Percentiles rank a stretch among this genome's conserved stretches.
phyloP scores from a whole-genome alignment of 2,888 invertebrate species.

The Tipula lateralis region DNA sequence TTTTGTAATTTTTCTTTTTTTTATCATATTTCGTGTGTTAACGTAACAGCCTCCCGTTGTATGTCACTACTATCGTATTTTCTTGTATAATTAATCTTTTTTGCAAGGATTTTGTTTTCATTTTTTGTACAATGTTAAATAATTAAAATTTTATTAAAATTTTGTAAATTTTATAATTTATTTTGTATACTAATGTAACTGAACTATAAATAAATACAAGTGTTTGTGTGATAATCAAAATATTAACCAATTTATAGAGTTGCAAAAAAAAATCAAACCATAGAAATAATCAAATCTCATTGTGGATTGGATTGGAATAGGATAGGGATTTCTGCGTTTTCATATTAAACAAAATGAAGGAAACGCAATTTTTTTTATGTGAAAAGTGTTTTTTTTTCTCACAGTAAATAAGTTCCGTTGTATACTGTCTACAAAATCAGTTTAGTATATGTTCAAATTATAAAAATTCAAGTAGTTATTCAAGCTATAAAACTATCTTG shows the following conservation, averaged over 20 bases:
- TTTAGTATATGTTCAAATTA: too few relatives aligned
- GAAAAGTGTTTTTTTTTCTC: neutral
- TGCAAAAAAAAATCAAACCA: neutral
- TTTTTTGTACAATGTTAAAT: neutral
- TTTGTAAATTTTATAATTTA: neutral
- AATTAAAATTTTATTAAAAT: neutral
- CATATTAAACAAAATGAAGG: neutral
- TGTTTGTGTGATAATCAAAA: neutral
- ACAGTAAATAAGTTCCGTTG: neutral
- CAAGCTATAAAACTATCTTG: neutral
- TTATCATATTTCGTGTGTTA: neutral
- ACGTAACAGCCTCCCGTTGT: constrained; percentile 28
- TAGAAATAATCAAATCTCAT: neutral
- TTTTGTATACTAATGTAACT: neutral
- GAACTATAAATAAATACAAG: neutral
- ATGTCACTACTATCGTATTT: constrained; percentile 29
- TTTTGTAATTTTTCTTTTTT: neutral
- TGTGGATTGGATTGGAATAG: neutral
- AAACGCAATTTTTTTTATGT: neutral
- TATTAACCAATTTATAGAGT: neutral
- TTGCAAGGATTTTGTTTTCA: constrained; percentile 26
- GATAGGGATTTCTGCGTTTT: neutral
- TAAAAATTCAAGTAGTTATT: neutral
- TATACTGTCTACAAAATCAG: neutral
- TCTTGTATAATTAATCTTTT: constrained; percentile 29